These are phyloP conservation scores for Cepphus grylle DNA, from an alignment of 2,113 vertebrate genomes.

Conservation along the genomic window DNA sequence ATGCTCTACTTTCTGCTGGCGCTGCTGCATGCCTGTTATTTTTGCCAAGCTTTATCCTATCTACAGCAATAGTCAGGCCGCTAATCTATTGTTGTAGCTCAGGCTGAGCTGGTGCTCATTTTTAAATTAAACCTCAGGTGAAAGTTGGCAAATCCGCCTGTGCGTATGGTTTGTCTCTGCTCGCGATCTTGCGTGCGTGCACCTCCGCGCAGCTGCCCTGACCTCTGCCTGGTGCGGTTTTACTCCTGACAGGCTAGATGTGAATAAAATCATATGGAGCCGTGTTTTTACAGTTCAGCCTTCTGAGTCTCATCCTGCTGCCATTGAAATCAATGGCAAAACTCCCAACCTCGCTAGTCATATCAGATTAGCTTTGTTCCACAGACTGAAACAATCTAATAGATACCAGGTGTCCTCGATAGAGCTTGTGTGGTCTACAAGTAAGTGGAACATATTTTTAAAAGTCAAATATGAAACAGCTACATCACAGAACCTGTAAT, in stretches of 20 bases:
- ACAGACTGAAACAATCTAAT: constrained; percentile 44
- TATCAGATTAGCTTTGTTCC: constrained; percentile 58
- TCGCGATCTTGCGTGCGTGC: neutral
- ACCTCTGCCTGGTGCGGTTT: neutral
- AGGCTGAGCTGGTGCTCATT: neutral
- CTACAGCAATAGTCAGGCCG: neutral
- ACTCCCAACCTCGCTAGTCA: constrained; percentile 22
- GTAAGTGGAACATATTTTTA: constrained; percentile 51
- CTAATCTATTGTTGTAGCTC: neutral
- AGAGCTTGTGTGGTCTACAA: constrained; percentile 56
- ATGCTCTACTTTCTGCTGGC: neutral
- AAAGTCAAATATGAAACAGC: constrained; percentile 59
- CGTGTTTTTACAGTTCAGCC: constrained; percentile 49
- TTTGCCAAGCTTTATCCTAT: neutral
- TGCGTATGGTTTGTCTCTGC: neutral
- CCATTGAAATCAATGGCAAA: constrained; percentile 45
- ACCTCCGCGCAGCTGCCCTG: neutral
- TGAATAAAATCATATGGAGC: constrained; percentile 48
- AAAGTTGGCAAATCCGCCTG: neutral
- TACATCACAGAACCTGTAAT: constrained; percentile 48
- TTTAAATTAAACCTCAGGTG: constrained; percentile 39
- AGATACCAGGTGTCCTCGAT: constrained; percentile 53
- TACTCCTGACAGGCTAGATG: constrained; percentile 30
- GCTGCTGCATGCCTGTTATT: neutral
- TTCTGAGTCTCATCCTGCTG: constrained; percentile 22